These are phyloP conservation scores for Drosophila buzzatii DNA, from an alignment of 2,888 invertebrate species.

Conservation along the genomic window DNA sequence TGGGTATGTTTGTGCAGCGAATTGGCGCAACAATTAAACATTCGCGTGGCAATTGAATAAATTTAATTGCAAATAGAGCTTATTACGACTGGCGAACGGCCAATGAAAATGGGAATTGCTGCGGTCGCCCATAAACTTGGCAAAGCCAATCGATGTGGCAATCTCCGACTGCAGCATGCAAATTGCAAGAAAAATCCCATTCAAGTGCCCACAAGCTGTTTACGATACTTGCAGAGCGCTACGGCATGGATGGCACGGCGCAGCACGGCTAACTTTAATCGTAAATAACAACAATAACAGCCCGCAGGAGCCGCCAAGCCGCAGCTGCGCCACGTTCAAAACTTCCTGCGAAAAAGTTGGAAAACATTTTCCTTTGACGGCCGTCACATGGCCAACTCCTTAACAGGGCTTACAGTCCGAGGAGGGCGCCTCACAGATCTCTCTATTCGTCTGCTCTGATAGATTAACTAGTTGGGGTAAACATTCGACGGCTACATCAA, in stretches of 20 bases:
- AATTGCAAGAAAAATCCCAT: slow-evolving; percentile 40
- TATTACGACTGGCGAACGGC: slow-evolving; percentile 38
- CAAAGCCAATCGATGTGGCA: slow-evolving; percentile 50
- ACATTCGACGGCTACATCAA: slow-evolving; percentile 4
- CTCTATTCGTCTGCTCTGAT: neutral
- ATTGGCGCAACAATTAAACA: slow-evolving; percentile 70
- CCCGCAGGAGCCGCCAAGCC: slow-evolving; percentile 55
- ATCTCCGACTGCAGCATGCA: slow-evolving; percentile 41
- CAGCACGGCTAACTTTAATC: slow-evolving; percentile 62
- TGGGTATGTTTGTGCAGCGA: slow-evolving; percentile 30
- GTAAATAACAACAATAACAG: slow-evolving; percentile 77
- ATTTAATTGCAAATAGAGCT: slow-evolving; percentile 75
- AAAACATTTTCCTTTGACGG: slow-evolving; percentile 74
- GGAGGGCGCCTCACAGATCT: slow-evolving; percentile 2
- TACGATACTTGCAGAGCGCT: slow-evolving; percentile 47
- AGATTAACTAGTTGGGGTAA: neutral
- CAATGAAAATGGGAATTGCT: slow-evolving; percentile 43
- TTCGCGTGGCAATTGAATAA: slow-evolving; percentile 71
- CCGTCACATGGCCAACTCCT: slow-evolving; percentile 41
- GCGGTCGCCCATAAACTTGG: slow-evolving; percentile 44
- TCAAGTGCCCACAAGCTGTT: slow-evolving; percentile 65
- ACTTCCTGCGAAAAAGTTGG: slow-evolving; percentile 58
- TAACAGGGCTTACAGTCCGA: neutral
- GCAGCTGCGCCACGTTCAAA: slow-evolving; percentile 51
- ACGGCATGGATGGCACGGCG: neutral